Base-by-base conservation (phyloP, 2,888 invertebrate genomes). In the Hemaris fuciformis region DNA sequence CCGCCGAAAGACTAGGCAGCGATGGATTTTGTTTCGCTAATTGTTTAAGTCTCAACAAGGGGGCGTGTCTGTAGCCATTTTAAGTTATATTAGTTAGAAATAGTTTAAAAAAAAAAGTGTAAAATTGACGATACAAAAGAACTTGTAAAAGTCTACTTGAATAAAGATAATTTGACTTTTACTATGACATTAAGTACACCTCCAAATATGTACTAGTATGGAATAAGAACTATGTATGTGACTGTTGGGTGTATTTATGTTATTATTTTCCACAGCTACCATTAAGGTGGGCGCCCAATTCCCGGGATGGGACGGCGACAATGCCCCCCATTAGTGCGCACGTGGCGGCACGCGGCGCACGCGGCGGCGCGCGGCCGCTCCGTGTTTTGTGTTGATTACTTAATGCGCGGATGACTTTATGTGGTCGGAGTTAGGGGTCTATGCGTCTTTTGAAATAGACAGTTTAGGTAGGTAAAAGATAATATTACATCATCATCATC, bases 341-440 rank as follows among this genome's bases (percentile, higher is more conserved):
- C 38, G 38, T 38, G 38, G 13, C 38, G 38, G 1, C 27, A 27
- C 27, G 27, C n/a, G n/a, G n/a, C 38, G 38, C 38, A 38, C 38
- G 38, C 38, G 38, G 63, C 68, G 62, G 64, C 63, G 59, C 71
- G 57, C 64, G 59, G n/a, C n/a, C n/a, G n/a, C n/a, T 71, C 89
- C 87, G 88, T 89, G 87, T 88, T 80, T 79, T 83, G 83, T 82
- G 81, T 80, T 83, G 78, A 85, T 83, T 83, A 81, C 81, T 85
- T 83, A 83, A 85, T 84, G 85, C 76, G 62, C 31, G 56, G 70
- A 48, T 46, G 38, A 31, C 23, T 22, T 41, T 38, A 57, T 43
- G 45, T 22, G 59, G 53, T 34, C 59, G 23, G n/a, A n/a, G 46
- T 27, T 23, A n/a, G 34, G 23, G 43, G 15, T 42, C 56, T 53